phyloP scores from a whole-genome alignment of 2,797 vertebrate species.

The Alfaro cultratus region DNA sequence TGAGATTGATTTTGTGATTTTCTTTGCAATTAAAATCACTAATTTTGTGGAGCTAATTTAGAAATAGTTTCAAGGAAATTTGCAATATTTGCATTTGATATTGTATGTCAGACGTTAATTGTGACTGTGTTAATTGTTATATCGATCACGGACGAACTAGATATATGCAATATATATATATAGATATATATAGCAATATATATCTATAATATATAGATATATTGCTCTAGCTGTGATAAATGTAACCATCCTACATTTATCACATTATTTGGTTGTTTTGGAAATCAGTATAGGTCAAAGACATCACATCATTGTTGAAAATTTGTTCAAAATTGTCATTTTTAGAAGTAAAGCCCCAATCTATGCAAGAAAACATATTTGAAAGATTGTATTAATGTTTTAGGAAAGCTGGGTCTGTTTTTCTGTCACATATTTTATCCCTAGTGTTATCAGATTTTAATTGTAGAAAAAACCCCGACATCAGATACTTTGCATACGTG shows the following conservation, averaged over 20 bases:
- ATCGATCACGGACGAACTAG: no score
- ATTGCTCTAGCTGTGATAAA: conserved; percentile 4
- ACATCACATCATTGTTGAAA: conserved; percentile 25
- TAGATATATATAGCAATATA: no score
- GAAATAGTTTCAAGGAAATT: no score
- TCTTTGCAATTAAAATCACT: no score
- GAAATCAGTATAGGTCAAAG: conserved; percentile 26
- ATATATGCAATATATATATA: no score
- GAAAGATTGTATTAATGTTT: neutral
- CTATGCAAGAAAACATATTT: conserved; percentile 34
- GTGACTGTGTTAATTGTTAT: no score
- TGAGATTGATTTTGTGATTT: no score
- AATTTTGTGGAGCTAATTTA: no score
- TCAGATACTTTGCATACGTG: neutral
- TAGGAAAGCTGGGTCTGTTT: neutral
- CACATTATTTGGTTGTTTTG: conserved; percentile 27
- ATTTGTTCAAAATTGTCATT: conserved; percentile 7
- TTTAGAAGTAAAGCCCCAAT: conserved; percentile 24
- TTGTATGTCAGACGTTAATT: no score
- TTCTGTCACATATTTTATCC: neutral
- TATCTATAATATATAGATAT: no score
- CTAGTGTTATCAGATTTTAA: neutral
- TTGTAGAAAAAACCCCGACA: neutral
- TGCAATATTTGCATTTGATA: no score
- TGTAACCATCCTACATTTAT: conserved; percentile 19